phyloP scores from a whole-genome alignment of 2,888 invertebrate genomes.

The Scrobipalpa atriplicella region DNA sequence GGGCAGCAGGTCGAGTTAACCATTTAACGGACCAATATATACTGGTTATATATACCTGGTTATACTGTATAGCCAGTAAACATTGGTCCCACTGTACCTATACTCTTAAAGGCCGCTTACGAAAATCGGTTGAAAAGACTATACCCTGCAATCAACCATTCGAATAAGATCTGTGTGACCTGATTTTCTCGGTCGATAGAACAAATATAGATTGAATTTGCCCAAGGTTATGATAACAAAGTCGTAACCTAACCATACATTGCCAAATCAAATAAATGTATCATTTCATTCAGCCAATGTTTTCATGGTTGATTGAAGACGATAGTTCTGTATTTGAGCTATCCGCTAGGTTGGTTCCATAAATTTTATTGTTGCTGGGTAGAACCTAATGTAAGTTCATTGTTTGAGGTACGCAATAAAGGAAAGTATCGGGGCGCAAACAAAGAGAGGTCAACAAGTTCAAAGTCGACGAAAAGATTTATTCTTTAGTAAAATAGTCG shows the following conservation, averaged over 20 bases:
- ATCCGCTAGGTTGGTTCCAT: neutral
- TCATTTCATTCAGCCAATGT: neutral
- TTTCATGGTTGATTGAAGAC: conserved; percentile 2
- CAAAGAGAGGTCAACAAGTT: too few relatives aligned
- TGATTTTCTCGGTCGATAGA: conserved; percentile 7
- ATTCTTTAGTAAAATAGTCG: too few relatives aligned
- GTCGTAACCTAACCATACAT: conserved; percentile 9
- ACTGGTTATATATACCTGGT: too few relatives aligned
- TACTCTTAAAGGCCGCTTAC: too few relatives aligned
- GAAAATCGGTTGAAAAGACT: neutral
- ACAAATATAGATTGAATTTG: conserved; percentile 9
- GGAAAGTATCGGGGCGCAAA: too few relatives aligned
- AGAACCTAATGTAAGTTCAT: neutral
- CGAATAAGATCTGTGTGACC: neutral
- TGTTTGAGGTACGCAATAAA: too few relatives aligned
- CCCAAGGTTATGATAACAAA: conserved; percentile 18
- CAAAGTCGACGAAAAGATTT: too few relatives aligned
- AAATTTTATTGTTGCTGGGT: neutral
- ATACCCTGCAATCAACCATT: neutral
- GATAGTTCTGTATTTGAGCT: neutral
- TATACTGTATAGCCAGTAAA: too few relatives aligned
- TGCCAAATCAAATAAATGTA: conserved; percentile 6
- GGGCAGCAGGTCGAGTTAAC: too few relatives aligned
- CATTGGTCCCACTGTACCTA: too few relatives aligned
- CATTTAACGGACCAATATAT: too few relatives aligned